phyloP scores from a whole-genome alignment of 2,797 vertebrate genomes.

The Coendou prehensilis region DNA sequence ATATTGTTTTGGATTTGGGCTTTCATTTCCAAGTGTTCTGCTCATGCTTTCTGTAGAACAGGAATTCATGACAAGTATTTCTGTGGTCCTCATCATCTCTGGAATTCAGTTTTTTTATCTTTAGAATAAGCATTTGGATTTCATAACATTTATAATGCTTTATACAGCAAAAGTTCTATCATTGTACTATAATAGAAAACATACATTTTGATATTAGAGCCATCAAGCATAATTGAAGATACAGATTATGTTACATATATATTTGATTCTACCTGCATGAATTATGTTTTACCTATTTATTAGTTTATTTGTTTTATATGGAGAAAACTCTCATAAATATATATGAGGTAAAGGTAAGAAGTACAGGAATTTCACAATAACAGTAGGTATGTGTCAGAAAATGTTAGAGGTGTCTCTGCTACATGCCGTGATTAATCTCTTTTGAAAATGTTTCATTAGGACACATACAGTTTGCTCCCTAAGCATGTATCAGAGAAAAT shows the following conservation, averaged over 20 bases:
- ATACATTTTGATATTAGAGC: neutral
- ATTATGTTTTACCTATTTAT: neutral
- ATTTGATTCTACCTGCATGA: neutral
- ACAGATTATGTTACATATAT: neutral
- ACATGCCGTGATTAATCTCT: neutral
- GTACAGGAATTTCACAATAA: neutral
- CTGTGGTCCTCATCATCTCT: neutral
- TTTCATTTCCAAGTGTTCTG: conserved; percentile 12
- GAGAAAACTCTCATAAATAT: conserved; percentile 44
- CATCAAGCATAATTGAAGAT: neutral
- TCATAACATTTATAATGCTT: neutral
- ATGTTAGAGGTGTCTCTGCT: neutral
- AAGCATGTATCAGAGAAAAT: neutral
- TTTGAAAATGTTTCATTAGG: neutral
- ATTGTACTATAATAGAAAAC: neutral
- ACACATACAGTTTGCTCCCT: neutral
- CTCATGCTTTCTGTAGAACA: neutral
- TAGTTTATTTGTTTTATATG: neutral
- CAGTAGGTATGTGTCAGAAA: neutral
- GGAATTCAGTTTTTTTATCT: conserved; percentile 36
- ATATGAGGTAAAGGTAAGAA: neutral
- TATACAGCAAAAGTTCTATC: neutral
- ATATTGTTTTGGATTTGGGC: neutral
- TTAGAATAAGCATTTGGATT: neutral
- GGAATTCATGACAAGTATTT: neutral